Evolutionary conservation across 2,113 vertebrate species (phyloP), one percentile per base, ranked within the genome.

Genomic region (Otocyon megalotis): DNA sequence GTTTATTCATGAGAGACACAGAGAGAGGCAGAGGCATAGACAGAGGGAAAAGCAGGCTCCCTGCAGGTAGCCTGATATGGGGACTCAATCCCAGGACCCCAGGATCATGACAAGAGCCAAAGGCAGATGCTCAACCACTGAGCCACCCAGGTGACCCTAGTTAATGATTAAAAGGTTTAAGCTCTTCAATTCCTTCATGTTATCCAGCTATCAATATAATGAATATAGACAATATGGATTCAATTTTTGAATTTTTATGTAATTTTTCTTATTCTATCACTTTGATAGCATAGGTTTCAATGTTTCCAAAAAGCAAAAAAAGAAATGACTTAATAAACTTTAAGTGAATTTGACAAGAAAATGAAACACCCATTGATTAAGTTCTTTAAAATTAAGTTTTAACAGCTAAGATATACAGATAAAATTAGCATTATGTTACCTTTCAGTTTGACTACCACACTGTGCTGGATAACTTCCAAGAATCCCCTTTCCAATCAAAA

Each of bases 311-410:
- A 11, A 87, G 2, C 50, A 1, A 11, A 24, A 60, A 60, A 67
- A 84, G 69, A 67, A 76, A n/a, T 24, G 7, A 63, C 19, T 82
- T 58, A 85, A 54, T 88, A 77, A 67, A 67, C 6, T 69, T 81
- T 53, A 90, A 58, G n/a, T 86, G 22, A 69, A 83, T 74, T 74
- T 92, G 16, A 4, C 58, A 93, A 92, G 43, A 93, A 90, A 60
- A 71, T 0, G 65, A 65, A 92, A 67, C 6, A 84, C 58, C 13
- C 35, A 81, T 58, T 85, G 92, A 96, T 90, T 96, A 53, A 76
- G 32, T 92, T 93, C 50, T 58, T 92, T 69, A 60, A 93, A 92
- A 90, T 56, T 89, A 71, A 92, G 0, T 94, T 90, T 90, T 88
- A 74, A 72, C 2, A 69, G 53, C 48, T 62, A 32, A 95, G 90